A percentile compares a stretch with the other conserved stretches of the same genome.
These are phyloP conservation scores for Bubalus kerabau DNA, from an alignment of 2,113 vertebrate species.

Conservation along the genomic window DNA sequence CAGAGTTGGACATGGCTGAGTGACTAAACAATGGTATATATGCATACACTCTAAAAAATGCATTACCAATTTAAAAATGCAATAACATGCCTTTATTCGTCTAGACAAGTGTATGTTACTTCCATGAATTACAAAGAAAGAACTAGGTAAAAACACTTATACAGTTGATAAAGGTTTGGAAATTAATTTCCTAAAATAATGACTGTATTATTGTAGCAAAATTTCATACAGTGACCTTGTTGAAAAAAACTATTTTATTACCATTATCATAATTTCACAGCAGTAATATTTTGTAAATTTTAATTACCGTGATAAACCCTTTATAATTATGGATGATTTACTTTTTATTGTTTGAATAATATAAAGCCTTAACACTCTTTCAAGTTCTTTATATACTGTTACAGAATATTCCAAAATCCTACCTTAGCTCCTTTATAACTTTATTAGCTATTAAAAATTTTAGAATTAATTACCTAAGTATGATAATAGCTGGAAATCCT, in stretches of 20 bases:
- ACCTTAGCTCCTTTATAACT: background rate
- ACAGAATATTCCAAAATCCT: constrained; percentile 1
- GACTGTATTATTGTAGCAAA: background rate
- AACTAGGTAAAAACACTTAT: background rate
- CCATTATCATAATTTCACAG: constrained; percentile 12
- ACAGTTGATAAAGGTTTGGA: background rate
- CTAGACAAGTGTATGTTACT: background rate
- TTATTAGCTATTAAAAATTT: background rate
- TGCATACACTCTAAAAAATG: background rate
- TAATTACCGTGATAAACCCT: background rate
- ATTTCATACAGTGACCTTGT: constrained; percentile 14
- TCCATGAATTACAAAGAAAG: background rate
- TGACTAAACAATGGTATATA: background rate
- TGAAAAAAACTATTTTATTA: constrained; percentile 26
- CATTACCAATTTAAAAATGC: background rate
- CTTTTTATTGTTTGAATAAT: constrained; percentile 18
- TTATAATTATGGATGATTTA: background rate
- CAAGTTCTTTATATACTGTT: background rate
- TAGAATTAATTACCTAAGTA: constrained; percentile 20
- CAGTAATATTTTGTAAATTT: constrained; percentile 35
- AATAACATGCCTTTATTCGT: background rate
- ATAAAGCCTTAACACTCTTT: background rate
- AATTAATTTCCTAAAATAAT: background rate
- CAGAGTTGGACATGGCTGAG: accelerated
- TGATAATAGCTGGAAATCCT: background rate